Base-by-base conservation (phyloP, 2,797 vertebrate genomes). In the Hafferia zeledoni region DNA sequence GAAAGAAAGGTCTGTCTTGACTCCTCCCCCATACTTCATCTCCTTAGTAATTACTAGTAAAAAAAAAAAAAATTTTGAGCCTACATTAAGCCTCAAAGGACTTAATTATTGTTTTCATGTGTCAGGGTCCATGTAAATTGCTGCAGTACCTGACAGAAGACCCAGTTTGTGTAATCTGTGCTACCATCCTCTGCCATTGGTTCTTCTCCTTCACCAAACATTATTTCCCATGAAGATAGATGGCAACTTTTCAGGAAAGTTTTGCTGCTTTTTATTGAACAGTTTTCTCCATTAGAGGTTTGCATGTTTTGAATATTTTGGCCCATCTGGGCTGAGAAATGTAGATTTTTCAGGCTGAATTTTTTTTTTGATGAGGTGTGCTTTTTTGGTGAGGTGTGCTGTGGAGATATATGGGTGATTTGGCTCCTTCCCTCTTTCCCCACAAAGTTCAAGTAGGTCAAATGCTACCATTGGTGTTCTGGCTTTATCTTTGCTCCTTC, bases 401-500 rank as follows among this genome's bases (percentile, higher is more conserved):
- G 8, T 24, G 50, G 39, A 93, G 31, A 30, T 2, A 2, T 74
- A 89, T 95, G 68, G 83, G 78, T 90, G 75, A 82, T 52, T 82
- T 84, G 59, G 3, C 72, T 76, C 41, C 18, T 37, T 81, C 43
- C 15, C 44, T 67, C 72, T 76, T 88, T 94, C 30, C 50, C 2
- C 2, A 65, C 18, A 41, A 70, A 50, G 70, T 84, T 95, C 90
- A 77, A 68, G 64, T 30, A 71, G 89, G 75, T 95, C 89, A 93
- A 70, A 87, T 10, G 44, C 35, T 94, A 53, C 67, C 1, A 5
- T 67, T 0, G 0, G 23, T 70, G 39, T 75, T 90, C 79, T 80
- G 87, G 91, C 75, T 89, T 93, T 74, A 78, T 88, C 53, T 94
- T 91, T 33, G 47, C 75, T 92, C 57, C 23, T 83, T 82, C 83